Base-by-base conservation (phyloP, 2,888 invertebrate species). In the Drosophila picticornis region DNA sequence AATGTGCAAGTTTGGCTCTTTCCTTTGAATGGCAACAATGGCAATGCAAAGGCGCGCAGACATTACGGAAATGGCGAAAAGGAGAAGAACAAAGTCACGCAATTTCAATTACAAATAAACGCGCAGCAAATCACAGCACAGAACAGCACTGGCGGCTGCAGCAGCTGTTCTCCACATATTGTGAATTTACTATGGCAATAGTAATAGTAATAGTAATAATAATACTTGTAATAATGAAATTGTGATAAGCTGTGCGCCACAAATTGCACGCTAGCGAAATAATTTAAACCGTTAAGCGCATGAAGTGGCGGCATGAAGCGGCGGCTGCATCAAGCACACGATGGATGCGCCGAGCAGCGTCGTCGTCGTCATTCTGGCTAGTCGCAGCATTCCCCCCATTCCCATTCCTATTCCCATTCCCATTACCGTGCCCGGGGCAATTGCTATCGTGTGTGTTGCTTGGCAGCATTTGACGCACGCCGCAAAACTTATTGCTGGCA, bases 21-120 rank as follows among this genome's bases (percentile, higher is more conserved):
- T 56, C 55, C 46, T 51, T 74, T 53, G 52, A 63, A 58, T 74
- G 60, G 65, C 65, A 82, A 69, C 64, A 82, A 68, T 79, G 64
- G 62, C 72, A 72, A 68, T 65, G 70, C 29, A 51, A 75, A 69
- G 48, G 69, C 64, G 61, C 70, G 29, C 50, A 58, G 38, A 77
- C 46, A 68, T 48, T 56, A 52, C 55, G 57, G 50, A 40, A 72
- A 77, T 77, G 67, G 82, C 66, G 76, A 87, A 85, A 80, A 81
- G 82, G 73, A 85, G 73, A 85, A 89, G 83, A 88, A 86, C 84
- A 88, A 88, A 86, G 90, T 89, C 90, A 86, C 85, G 85, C 86
- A 86, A 86, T 86, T 86, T 86, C 90, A 86, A 86, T 89, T 89
- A 86, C 85, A 69, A 81, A 75, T 75, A 75, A 78, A 83, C 76